phyloP scores from a whole-genome alignment of 2,888 invertebrate genomes.

The Zhuqinia jingwanae region DNA sequence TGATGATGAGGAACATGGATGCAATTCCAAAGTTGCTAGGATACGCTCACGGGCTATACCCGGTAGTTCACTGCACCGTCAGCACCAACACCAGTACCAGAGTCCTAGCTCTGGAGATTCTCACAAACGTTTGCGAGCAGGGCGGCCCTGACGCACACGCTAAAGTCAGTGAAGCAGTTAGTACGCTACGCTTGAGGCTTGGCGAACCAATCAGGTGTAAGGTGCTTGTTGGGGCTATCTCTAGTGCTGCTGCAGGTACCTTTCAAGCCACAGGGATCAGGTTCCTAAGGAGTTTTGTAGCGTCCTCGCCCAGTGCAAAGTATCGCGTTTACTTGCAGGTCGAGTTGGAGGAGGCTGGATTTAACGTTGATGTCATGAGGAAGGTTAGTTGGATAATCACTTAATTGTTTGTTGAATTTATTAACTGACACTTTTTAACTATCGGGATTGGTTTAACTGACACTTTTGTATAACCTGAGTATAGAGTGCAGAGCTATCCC shows the following conservation, averaged over 20 bases:
- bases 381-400: slow-evolving; percentile 80
- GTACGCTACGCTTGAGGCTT: slow-evolving; percentile 91
- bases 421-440: no score
- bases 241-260: slow-evolving; percentile 76
- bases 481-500: slow-evolving; percentile 78
- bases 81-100: slow-evolving; percentile 93
- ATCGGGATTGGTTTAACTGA: no score
- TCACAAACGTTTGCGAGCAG: slow-evolving; percentile 88
- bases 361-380: slow-evolving; percentile 83
- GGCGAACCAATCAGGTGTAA: slow-evolving; percentile 96
- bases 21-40: slow-evolving; percentile 89
- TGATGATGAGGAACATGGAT: slow-evolving; percentile 82
- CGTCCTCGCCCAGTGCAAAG: slow-evolving; percentile 87
- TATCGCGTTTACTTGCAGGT: slow-evolving; percentile 92
- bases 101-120: slow-evolving; percentile 92
- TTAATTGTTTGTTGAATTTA: not conserved
- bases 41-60: slow-evolving; percentile 91
- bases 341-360: slow-evolving; percentile 90
- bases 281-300: slow-evolving; percentile 87
- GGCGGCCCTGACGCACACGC: slow-evolving; percentile 88
- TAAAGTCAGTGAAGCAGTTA: slow-evolving; percentile 94
- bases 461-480: no score
- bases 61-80: slow-evolving; percentile 92
- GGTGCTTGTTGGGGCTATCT: slow-evolving; percentile 87
- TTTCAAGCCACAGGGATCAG: slow-evolving; percentile 89